Conservation (phyloP, 2,113 vertebrate genomes). For the Acanthisitta chloris region DNA sequence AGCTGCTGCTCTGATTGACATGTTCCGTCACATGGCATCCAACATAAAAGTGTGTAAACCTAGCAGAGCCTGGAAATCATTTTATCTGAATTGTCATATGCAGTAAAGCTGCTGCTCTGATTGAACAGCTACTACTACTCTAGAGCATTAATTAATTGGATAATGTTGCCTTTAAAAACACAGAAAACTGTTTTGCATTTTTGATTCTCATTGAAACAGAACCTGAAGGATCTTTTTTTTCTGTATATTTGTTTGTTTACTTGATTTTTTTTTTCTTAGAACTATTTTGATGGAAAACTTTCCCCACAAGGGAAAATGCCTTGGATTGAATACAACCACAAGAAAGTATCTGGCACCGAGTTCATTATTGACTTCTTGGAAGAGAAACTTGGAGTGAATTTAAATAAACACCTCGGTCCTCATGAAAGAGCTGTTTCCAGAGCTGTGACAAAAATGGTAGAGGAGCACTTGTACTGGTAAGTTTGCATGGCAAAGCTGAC, state of each 20-base stretch:
- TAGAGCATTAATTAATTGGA: not conserved
- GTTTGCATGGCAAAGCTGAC: not conserved
- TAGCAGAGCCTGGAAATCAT: not conserved
- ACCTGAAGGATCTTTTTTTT: not conserved
- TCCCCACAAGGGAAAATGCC: slow-evolving; percentile 98
- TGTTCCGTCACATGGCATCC: too few relatives aligned
- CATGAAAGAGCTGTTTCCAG: slow-evolving; percentile 90
- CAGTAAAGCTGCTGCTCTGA: not conserved
- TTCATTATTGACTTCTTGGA: slow-evolving; percentile 98
- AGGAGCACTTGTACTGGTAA: slow-evolving; percentile 97
- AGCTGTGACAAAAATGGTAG: slow-evolving; percentile 93
- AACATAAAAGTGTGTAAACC: not conserved
- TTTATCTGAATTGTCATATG: not conserved
- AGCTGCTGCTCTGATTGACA: not conserved
- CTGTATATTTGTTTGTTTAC: not conserved
- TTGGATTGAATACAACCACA: slow-evolving; percentile 96
- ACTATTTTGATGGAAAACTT: slow-evolving; percentile 96
- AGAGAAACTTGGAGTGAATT: slow-evolving; percentile 93
- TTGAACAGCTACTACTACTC: not conserved
- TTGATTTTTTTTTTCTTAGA: slow-evolving; percentile 73
- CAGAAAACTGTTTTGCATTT: not conserved
- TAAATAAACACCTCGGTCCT: slow-evolving; percentile 88
- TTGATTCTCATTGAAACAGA: not conserved
- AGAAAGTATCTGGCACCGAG: slow-evolving; percentile 91
- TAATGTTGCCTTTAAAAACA: not conserved